A percentile compares a stretch with the other conserved stretches of the same genome.
phyloP scores from a whole-genome alignment of 2,113 vertebrate species.

The Cochlearius cochlearius region DNA sequence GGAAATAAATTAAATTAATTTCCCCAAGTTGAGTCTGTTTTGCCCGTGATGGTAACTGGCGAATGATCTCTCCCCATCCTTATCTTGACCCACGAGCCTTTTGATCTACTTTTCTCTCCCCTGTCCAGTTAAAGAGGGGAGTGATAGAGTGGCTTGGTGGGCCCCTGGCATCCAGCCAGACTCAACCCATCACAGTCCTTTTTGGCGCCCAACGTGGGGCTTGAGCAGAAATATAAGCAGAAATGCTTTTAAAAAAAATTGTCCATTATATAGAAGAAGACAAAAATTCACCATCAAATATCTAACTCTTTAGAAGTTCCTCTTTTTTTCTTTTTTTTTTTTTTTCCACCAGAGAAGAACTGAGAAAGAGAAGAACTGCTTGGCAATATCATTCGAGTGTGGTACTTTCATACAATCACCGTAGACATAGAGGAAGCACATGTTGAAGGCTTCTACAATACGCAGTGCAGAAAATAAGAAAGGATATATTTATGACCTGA shows the following conservation, averaged over 20 bases:
- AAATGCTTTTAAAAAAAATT: neutral
- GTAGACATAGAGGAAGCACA: neutral
- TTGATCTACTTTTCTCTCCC: no score
- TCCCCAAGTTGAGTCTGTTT: no score
- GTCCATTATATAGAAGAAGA: neutral
- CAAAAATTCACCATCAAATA: neutral
- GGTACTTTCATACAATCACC: neutral
- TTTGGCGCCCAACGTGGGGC: no score
- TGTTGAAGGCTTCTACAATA: neutral
- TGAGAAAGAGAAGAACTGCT: neutral
- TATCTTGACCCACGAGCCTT: no score
- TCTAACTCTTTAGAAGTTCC: neutral
- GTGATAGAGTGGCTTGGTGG: no score
- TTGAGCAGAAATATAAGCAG: neutral
- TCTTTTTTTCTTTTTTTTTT: neutral
- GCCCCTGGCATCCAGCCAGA: no score
- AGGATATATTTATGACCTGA: neutral
- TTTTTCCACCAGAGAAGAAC: neutral
- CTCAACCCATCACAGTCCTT: no score
- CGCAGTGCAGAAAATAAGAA: neutral
- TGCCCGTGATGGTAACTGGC: no score
- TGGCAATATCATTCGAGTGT: neutral
- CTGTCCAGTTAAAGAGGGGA: no score
- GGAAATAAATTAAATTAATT: no score
- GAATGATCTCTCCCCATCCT: no score